These are phyloP conservation scores for Dicycla oo DNA, from an alignment of 2,888 invertebrate species.

Conservation along the genomic window DNA sequence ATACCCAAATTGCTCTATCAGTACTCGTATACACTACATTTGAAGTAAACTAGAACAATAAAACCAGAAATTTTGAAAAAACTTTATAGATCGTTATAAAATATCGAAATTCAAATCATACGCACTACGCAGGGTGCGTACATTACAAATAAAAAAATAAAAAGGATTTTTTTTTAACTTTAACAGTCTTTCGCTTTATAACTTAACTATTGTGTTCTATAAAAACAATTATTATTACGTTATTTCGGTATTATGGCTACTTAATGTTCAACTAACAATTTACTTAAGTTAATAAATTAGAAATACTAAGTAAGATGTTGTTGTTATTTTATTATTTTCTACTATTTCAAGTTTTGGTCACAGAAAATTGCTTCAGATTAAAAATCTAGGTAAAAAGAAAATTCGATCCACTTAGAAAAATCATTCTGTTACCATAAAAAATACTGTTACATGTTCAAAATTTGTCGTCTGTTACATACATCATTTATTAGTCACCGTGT, in stretches of 20 bases:
- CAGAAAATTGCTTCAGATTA: not conserved
- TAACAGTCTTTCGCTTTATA: constrained; percentile 10
- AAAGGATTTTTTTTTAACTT: no score
- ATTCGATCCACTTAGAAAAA: not conserved
- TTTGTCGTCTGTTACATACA: not conserved
- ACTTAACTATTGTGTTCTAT: constrained; percentile 12
- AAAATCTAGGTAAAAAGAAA: not conserved
- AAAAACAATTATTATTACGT: constrained; percentile 11
- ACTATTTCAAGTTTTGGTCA: no score
- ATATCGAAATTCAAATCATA: no score
- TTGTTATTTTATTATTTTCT: not conserved
- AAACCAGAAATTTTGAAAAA: no score
- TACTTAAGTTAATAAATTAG: not conserved
- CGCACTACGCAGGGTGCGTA: no score
- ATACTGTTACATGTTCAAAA: constrained; percentile 1
- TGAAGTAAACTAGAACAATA: no score
- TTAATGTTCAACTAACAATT: constrained; percentile 1
- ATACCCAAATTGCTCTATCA: no score
- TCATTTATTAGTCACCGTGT: constrained; percentile 18
- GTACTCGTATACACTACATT: no score
- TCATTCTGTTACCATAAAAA: not conserved
- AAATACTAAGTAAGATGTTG: not conserved
- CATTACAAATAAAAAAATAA: no score
- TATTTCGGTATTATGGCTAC: not conserved
- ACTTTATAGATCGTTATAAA: no score